These are phyloP conservation scores for Pluvianellus socialis DNA, from an alignment of 2,113 vertebrate genomes.

Conservation along the genomic window DNA sequence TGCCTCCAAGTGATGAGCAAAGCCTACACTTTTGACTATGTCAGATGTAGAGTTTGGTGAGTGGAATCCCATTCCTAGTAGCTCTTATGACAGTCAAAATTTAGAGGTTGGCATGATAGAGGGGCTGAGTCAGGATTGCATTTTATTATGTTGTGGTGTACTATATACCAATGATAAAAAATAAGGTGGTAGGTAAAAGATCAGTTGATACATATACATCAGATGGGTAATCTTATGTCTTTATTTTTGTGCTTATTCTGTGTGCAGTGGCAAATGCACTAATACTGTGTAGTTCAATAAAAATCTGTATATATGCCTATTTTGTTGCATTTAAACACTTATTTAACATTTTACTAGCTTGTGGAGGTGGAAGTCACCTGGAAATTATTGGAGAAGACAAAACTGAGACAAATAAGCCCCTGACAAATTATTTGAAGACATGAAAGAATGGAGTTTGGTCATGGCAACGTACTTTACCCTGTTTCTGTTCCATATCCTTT, in stretches of 20 bases:
- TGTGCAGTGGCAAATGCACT: background rate
- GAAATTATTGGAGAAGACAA: background rate
- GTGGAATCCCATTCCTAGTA: background rate
- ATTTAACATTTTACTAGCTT: background rate
- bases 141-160: background rate
- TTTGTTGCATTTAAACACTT: background rate
- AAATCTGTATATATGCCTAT: background rate
- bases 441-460: background rate
- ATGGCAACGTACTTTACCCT: background rate
- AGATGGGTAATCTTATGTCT: background rate
- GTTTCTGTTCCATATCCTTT: background rate
- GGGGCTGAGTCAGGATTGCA: background rate
- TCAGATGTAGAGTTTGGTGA: background rate
- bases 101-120: background rate
- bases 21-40: background rate
- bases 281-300: background rate
- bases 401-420: background rate
- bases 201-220: background rate
- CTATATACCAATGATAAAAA: background rate
- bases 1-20: background rate
- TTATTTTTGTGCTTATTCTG: background rate
- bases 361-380: background rate
- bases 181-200: background rate
- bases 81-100: background rate
- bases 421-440: background rate